Evolutionary conservation across 2,888 invertebrate species (phyloP), one percentile per base, ranked within the genome.

Genomic region (Orthosia cruda): DNA sequence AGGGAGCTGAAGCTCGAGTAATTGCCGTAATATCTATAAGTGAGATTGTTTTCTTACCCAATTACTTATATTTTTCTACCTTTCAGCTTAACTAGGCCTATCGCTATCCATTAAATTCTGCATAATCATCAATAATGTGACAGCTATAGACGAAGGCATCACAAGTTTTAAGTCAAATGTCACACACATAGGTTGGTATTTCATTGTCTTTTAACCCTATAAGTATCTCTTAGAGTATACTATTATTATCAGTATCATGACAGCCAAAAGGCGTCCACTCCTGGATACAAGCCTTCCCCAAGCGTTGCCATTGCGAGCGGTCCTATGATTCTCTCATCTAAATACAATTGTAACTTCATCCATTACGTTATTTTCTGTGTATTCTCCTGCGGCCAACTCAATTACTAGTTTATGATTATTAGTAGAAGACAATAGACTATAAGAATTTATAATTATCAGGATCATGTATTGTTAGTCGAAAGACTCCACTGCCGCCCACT

Each of bases 1-100:
- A 54, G 47, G 12, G 52, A 59, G 11, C 49, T 13, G 64, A 45
- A 64, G 26, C 54, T 71, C 54, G 23, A 55, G 61, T 73, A 65
- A 52, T 80, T 80, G 74, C 64, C 45, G 18, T 59, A 55, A 65
- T 45, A 79, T 57, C 62, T n/a, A 58, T 57, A 59, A 80, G 40
- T 45, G n/a, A 63, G 64, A 65, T 77, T 59, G 54, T 64, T 72
- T 45, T 45, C 64, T 73, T 4, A 47, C 11, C 15, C 45, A 55
- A 80, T 54, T 63, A 40, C 20, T 49, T 26, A 59, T 49, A 57
- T 55, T 79, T 81, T 68, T 52, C 23, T 59, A 12, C 2, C 23
- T 69, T 52, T 57, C 32, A 18, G 50, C 61, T 50, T 9, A 66
- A 76, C 32, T 49, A 47, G 15, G n/a, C 23, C 4, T 58, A 18